These are phyloP conservation scores for Esox niger DNA, from an alignment of 2,113 vertebrate species.

Conservation along the genomic window DNA sequence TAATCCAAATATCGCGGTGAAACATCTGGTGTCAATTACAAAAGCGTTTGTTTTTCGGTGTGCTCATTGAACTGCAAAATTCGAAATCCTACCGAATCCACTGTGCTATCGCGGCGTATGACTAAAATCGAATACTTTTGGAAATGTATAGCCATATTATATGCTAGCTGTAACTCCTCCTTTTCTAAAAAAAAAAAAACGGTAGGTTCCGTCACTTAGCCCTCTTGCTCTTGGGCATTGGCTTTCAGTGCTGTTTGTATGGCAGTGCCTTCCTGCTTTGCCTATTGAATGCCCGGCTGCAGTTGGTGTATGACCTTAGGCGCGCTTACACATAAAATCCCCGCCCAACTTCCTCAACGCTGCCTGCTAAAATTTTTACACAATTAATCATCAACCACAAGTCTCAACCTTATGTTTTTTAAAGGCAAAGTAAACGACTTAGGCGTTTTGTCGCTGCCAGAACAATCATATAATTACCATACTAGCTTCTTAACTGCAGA, in stretches of 20 bases:
- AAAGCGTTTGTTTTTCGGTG: not conserved
- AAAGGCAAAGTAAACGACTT: not conserved
- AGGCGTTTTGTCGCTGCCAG: no score
- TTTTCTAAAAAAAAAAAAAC: not conserved
- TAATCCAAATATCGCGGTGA: not conserved
- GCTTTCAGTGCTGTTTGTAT: not conserved
- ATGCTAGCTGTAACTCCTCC: not conserved
- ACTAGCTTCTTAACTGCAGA: not conserved
- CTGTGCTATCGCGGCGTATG: not conserved
- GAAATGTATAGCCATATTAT: not conserved
- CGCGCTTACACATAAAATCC: conserved; percentile 38
- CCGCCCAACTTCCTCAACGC: conserved; percentile 48
- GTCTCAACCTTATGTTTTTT: not conserved
- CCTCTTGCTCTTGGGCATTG: not conserved
- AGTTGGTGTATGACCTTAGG: conserved; percentile 28
- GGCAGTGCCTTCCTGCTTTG: not conserved
- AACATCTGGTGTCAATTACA: conserved; percentile 51
- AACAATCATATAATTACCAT: no score
- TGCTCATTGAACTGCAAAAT: not conserved
- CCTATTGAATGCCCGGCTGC: conserved; percentile 1
- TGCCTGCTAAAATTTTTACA: conserved; percentile 21
- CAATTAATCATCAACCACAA: conserved; percentile 52
- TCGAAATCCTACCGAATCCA: not conserved
- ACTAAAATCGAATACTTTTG: not conserved
- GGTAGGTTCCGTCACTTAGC: not conserved